These are phyloP conservation scores for Herpailurus yagouaroundi DNA, from an alignment of 2,113 vertebrate genomes.

Conservation along the genomic window DNA sequence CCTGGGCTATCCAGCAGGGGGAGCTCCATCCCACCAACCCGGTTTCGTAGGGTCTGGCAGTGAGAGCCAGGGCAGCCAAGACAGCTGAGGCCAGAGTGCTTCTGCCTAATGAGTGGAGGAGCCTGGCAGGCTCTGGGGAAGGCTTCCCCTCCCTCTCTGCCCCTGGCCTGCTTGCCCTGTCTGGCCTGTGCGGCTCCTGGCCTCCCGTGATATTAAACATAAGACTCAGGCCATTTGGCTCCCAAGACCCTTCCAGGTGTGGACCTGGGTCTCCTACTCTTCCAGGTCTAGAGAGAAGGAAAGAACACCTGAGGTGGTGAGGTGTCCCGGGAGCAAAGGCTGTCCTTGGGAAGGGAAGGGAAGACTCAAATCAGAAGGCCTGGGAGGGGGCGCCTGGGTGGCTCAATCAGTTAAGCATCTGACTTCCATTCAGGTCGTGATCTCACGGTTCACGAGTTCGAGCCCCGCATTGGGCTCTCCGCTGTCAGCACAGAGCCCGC, in stretches of 20 bases:
- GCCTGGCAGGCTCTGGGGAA: background rate
- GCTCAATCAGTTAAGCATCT: too few species aligned
- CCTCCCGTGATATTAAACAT: background rate
- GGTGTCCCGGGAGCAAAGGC: background rate
- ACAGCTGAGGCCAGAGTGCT: background rate
- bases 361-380: background rate
- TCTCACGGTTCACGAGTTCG: too few species aligned
- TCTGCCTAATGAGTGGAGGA: background rate
- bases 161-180: background rate
- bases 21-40: background rate
- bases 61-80: background rate
- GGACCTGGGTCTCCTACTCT: background rate
- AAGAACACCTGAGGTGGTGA: background rate
- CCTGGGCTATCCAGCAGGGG: constrained; percentile 62
- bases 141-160: background rate
- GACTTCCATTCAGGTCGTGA: too few species aligned
- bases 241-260: background rate
- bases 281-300: background rate
- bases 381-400: background rate
- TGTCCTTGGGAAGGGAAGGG: background rate
- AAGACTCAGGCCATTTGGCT: background rate
- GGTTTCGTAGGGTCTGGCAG: background rate
- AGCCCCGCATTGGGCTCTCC: too few species aligned
- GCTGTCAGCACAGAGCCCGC: too few species aligned
- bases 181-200: background rate